Evolutionary conservation across 2,888 invertebrate genomes (phyloP).

Genomic region (Chymomyza caudatula): DNA sequence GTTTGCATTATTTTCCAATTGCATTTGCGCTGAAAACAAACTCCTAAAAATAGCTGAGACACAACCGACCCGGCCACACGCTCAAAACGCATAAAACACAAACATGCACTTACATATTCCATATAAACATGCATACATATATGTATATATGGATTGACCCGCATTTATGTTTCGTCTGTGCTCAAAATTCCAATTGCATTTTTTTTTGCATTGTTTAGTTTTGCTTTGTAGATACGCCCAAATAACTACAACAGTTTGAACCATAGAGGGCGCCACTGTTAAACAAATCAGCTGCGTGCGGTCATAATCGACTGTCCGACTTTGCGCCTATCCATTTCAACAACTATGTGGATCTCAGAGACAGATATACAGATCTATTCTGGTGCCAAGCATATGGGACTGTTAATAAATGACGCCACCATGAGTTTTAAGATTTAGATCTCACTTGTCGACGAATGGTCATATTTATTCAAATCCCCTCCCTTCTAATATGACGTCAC

Average conservation of each 20-base stretch:
- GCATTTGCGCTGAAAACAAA: conserved; percentile 7
- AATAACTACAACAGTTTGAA: background rate
- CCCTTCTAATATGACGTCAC: too few relatives aligned
- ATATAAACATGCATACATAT: conserved; percentile 4
- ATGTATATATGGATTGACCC: background rate
- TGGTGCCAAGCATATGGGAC: too few relatives aligned
- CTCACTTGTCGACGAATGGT: too few relatives aligned
- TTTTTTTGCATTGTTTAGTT: background rate
- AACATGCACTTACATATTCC: conserved; percentile 1
- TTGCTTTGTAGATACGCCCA: background rate
- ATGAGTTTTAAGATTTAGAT: too few relatives aligned
- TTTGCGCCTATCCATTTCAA: too few relatives aligned
- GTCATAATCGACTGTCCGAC: too few relatives aligned
- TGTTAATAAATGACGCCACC: too few relatives aligned
- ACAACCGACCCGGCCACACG: conserved; percentile 11
- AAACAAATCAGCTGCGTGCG: background rate
- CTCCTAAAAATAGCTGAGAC: background rate
- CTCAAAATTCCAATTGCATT: background rate
- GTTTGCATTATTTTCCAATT: background rate
- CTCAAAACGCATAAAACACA: too few relatives aligned
- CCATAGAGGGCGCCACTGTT: background rate
- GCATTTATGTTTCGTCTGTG: background rate
- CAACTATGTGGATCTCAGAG: too few relatives aligned
- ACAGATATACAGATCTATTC: too few relatives aligned
- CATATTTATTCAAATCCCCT: too few relatives aligned